These are phyloP conservation scores for Leucophenga varia DNA, from an alignment of 1,140 invertebrate genomes.

Conservation along the genomic window DNA sequence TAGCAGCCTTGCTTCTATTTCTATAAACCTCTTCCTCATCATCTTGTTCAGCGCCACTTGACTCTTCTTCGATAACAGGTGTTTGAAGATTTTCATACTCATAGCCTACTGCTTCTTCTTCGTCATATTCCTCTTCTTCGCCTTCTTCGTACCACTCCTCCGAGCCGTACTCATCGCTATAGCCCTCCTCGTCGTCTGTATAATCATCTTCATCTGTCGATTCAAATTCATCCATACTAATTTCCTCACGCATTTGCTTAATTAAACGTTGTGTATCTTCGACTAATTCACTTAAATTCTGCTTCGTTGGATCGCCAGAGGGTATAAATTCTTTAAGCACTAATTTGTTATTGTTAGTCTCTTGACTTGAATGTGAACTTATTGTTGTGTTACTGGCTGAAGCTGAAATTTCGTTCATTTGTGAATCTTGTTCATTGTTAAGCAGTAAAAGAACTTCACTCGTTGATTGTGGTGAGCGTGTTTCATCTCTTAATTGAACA, in stretches of 20 bases:
- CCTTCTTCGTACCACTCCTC: slow-evolving; percentile 59
- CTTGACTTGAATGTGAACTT: slow-evolving; percentile 23
- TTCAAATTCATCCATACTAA: slow-evolving; percentile 63
- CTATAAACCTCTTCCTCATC: slow-evolving; percentile 15
- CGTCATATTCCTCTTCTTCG: slow-evolving; percentile 49
- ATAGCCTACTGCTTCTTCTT: slow-evolving; percentile 29
- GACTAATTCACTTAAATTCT: slow-evolving; percentile 61
- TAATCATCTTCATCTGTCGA: slow-evolving; percentile 58
- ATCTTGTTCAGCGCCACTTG: slow-evolving; percentile 34
- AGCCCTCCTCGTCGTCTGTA: slow-evolving; percentile 57
- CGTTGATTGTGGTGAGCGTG: slow-evolving; percentile 19
- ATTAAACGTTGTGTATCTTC: slow-evolving; percentile 63
- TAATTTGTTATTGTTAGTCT: slow-evolving; percentile 18
- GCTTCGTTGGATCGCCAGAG: slow-evolving; percentile 47
- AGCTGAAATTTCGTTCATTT: slow-evolving; percentile 9
- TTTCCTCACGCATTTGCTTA: slow-evolving; percentile 66
- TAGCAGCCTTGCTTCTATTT: neutral
- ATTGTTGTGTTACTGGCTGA: slow-evolving; percentile 29
- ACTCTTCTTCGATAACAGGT: slow-evolving; percentile 32
- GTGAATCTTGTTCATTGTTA: slow-evolving; percentile 1
- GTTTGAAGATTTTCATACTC: slow-evolving; percentile 21
- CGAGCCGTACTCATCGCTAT: slow-evolving; percentile 54
- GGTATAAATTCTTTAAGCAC: slow-evolving; percentile 40
- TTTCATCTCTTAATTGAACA: neutral
- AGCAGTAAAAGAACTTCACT: slow-evolving; percentile 22